Evolutionary conservation across 1,140 invertebrate genomes (phyloP).

Genomic region (Tetramorium alpestre): DNA sequence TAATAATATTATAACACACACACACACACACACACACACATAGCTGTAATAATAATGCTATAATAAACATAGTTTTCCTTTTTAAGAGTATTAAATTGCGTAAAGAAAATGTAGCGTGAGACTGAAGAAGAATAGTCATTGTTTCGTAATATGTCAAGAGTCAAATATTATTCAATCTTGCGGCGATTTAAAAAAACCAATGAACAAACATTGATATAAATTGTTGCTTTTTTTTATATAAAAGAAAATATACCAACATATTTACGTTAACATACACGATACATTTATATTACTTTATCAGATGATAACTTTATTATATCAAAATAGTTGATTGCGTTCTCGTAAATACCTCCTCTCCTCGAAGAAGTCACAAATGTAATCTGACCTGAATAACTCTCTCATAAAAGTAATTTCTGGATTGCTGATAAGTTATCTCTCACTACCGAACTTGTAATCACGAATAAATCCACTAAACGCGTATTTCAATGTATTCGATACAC

Average conservation of each 20-base stretch:
- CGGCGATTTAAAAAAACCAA: neutral
- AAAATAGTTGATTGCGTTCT: constrained; percentile 6
- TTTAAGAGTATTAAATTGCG: neutral
- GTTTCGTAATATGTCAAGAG: neutral
- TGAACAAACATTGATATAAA: neutral
- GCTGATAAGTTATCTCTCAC: constrained; percentile 35
- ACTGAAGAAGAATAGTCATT: neutral
- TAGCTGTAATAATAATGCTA: neutral
- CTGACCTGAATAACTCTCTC: constrained; percentile 34
- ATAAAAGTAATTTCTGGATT: constrained; percentile 30
- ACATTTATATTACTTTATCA: neutral
- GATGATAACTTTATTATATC: neutral
- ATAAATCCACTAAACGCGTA: neutral
- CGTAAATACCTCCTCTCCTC: neutral
- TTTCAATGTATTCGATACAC: neutral
- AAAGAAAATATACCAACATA: neutral
- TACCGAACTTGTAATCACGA: neutral
- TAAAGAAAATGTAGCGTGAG: neutral
- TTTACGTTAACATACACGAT: neutral
- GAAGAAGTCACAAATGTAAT: constrained; percentile 6
- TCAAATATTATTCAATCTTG: neutral
- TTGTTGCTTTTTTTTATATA: neutral
- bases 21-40: too few relatives aligned
- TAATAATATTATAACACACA: neutral
- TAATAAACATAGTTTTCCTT: neutral